phyloP scores from a whole-genome alignment of 2,797 vertebrate species.

The Geotrypetes seraphini region DNA sequence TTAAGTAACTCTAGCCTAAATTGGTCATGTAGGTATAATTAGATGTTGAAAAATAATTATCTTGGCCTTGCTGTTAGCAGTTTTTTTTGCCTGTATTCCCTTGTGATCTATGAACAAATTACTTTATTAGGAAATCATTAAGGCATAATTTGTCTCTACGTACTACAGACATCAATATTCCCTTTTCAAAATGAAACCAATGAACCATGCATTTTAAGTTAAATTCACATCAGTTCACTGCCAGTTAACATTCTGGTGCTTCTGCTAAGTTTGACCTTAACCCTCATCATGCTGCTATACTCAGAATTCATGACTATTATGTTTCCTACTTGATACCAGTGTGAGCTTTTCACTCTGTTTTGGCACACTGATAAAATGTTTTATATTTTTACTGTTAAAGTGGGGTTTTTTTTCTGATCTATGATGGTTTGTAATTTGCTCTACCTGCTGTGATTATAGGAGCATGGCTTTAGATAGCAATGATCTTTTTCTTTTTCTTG shows the following conservation, averaged over 20 bases:
- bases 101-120: slow-evolving; percentile 58
- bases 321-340: no score
- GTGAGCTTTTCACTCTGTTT: no score
- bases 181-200: slow-evolving; percentile 42
- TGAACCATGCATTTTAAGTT: slow-evolving; percentile 30
- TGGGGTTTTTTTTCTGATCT: no score
- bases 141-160: slow-evolving; percentile 50
- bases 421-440: no score
- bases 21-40: slow-evolving; percentile 49
- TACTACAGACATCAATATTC: slow-evolving; percentile 46
- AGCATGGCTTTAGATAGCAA: no score
- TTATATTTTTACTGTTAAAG: no score
- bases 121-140: slow-evolving; percentile 63
- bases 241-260: slow-evolving; percentile 10
- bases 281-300: no score
- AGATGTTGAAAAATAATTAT: slow-evolving; percentile 55
- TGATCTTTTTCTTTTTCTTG: no score
- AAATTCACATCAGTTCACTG: slow-evolving; percentile 24
- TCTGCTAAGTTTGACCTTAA: slow-evolving; percentile 14
- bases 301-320: no score
- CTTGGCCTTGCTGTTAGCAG: slow-evolving; percentile 37
- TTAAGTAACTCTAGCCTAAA: slow-evolving; percentile 18
- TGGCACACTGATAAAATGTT: no score
- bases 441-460: no score
- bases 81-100: slow-evolving; percentile 37